phyloP scores from a whole-genome alignment of 2,888 invertebrate genomes.

The Stomorhina lunata region DNA sequence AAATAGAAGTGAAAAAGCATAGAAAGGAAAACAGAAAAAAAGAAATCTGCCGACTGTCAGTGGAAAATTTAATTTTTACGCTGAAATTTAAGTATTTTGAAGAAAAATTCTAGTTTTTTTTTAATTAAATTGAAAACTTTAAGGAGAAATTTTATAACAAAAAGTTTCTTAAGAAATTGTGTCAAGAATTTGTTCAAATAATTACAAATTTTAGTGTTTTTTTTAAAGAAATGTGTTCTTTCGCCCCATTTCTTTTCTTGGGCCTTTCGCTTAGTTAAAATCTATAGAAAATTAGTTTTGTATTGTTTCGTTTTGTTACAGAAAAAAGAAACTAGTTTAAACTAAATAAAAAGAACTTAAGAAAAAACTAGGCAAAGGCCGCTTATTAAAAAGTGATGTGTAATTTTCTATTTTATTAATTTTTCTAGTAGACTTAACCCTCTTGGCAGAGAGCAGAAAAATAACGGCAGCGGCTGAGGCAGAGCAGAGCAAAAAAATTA shows the following conservation, averaged over 20 bases:
- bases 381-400: constrained; percentile 40
- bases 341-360: constrained; percentile 9
- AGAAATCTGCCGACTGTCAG: constrained; percentile 58
- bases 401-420: not conserved
- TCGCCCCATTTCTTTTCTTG: too few relatives aligned
- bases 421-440: constrained; percentile 33
- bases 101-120: constrained; percentile 8
- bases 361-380: constrained; percentile 58
- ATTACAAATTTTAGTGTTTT: too few relatives aligned
- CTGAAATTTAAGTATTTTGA: constrained; percentile 15
- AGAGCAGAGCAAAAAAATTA: constrained; percentile 1
- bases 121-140: not conserved
- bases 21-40: constrained; percentile 37
- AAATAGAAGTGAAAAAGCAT: not conserved
- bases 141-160: too few relatives aligned
- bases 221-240: too few relatives aligned
- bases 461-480: constrained; percentile 8
- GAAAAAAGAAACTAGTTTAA: not conserved
- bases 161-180: not conserved
- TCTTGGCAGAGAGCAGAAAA: too few relatives aligned
- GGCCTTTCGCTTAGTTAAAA: too few relatives aligned
- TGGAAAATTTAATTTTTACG: constrained; percentile 46
- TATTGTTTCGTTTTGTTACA: too few relatives aligned
- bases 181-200: too few relatives aligned
- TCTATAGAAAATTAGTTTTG: too few relatives aligned